Conservation (phyloP, 2,113 vertebrate genomes). For the Galbula dea region DNA sequence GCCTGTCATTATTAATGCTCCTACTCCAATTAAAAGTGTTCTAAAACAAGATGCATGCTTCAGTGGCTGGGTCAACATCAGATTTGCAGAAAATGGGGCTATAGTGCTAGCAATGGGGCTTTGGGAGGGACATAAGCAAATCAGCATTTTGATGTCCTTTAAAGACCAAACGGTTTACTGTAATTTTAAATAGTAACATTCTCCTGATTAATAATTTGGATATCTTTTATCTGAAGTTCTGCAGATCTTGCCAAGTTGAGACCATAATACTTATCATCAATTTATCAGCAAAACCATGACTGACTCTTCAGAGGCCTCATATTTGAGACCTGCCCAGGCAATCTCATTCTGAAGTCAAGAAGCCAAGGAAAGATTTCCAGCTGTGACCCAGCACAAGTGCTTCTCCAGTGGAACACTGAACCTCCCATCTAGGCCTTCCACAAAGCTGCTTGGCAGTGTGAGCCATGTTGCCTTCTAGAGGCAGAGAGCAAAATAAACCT, state of each 20-base stretch:
- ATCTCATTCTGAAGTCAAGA: not conserved
- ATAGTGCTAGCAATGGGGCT: not conserved
- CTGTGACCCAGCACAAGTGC: not conserved
- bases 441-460: not conserved
- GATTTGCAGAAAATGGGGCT: not conserved
- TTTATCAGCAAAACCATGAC: not conserved
- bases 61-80: not conserved
- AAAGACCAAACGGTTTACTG: not conserved
- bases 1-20: not conserved
- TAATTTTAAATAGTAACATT: not conserved
- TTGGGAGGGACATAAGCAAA: not conserved
- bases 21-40: not conserved
- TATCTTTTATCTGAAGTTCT: not conserved
- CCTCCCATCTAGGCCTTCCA: not conserved
- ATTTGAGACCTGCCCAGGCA: not conserved
- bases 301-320: not conserved
- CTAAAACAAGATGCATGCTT: not conserved
- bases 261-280: not conserved
- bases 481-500: not conserved
- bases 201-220: not conserved
- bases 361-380: not conserved
- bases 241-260: not conserved
- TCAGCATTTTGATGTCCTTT: not conserved
- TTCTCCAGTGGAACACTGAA: not conserved
- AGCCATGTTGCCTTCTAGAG: not conserved